Evolutionary conservation across 2,888 invertebrate genomes (phyloP).

Genomic region (Pseudoips prasinana): DNA sequence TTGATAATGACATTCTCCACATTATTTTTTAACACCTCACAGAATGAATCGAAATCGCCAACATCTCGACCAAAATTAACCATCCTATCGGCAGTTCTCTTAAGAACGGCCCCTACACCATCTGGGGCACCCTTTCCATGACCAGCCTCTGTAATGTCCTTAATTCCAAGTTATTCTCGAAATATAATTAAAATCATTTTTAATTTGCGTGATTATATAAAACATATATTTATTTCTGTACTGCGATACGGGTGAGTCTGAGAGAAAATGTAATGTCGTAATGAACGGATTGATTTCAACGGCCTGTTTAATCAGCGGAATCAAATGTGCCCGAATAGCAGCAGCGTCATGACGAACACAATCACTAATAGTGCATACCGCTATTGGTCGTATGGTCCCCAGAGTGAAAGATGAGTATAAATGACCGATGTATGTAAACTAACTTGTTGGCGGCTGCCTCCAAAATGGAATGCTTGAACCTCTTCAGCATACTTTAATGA

Average conservation of each 20-base stretch:
- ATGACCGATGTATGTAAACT: conserved; percentile 24
- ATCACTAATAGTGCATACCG: not conserved
- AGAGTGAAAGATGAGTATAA: conserved; percentile 16
- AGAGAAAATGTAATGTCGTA: conserved; percentile 13
- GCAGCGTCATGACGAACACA: conserved; percentile 2
- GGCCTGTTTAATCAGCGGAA: not conserved
- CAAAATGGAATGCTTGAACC: conserved; percentile 28
- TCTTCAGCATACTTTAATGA: conserved; percentile 21
- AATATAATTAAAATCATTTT: conserved; percentile 2
- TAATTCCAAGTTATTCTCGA: conserved; percentile 14
- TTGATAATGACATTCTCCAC: conserved; percentile 9
- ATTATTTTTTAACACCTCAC: not conserved
- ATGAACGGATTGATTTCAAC: conserved; percentile 1
- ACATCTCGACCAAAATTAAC: conserved; percentile 7
- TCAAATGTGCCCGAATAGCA: conserved; percentile 6
- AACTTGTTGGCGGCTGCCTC: conserved; percentile 23
- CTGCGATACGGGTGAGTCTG: conserved; percentile 18
- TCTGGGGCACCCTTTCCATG: conserved; percentile 47
- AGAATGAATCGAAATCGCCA: conserved; percentile 2
- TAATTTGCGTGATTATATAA: conserved; percentile 10
- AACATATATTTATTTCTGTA: conserved; percentile 23
- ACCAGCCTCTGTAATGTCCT: conserved; percentile 34
- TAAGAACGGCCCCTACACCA: conserved; percentile 38
- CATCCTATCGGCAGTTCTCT: conserved; percentile 7
- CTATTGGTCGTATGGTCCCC: conserved; percentile 12